Conservation (phyloP, 2,797 vertebrate species). For the Phalloptychus januarius region DNA sequence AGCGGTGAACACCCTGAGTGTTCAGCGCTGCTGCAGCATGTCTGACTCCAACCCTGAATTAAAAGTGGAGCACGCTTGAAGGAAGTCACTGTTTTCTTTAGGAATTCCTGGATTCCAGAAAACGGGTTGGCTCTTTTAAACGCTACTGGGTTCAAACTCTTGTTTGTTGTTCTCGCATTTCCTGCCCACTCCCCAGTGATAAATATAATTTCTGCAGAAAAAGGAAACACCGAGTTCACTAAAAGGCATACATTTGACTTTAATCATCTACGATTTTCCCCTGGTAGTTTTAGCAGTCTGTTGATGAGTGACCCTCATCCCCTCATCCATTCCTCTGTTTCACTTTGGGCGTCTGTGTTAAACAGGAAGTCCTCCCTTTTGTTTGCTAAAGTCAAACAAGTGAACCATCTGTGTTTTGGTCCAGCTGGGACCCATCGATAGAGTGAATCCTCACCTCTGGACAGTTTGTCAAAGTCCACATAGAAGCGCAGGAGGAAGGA, state of each 20-base stretch:
- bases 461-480: conserved; percentile 88
- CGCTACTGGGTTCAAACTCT: too few species aligned
- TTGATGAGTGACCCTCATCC: neutral
- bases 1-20: neutral
- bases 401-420: too few species aligned
- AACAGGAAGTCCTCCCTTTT: conserved; percentile 25
- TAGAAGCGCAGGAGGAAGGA: conserved; percentile 85
- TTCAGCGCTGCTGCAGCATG: neutral
- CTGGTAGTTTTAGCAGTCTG: neutral
- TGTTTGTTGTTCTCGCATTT: neutral
- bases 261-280: neutral
- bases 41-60: too few species aligned
- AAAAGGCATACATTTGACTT: neutral
- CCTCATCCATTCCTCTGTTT: neutral
- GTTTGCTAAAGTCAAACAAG: neutral
- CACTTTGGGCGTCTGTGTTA: neutral
- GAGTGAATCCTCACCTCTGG: conserved; percentile 50
- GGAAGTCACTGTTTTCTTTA: neutral
- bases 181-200: neutral
- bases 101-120: neutral
- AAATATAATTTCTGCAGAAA: neutral
- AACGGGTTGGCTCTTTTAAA: neutral
- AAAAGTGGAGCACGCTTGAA: neutral
- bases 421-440: neutral
- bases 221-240: neutral